Base-by-base conservation (phyloP, 2,113 vertebrate species). In the Eclectus roratus region DNA sequence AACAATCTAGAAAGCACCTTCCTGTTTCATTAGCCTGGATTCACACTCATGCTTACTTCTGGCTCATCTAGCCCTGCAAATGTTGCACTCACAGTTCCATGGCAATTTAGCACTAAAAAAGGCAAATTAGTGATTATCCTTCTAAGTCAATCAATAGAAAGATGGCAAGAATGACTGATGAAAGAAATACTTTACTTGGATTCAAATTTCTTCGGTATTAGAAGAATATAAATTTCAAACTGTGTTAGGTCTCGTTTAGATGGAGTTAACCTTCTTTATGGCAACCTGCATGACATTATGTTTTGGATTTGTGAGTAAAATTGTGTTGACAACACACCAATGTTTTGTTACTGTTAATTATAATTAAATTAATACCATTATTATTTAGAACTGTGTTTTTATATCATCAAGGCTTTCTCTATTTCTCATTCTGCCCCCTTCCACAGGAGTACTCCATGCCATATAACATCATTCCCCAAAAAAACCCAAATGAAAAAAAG, bases 241-340 rank as follows among this genome's bases (percentile, higher is more conserved):
- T 41, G 3, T 65, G 2, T 21, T 72, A 2, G 1, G 9, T 72
- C 52, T 80, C 6, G 6, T 31, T 78, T 73, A 9, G 3, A 60
- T 28, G 25, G 12, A 80, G 14, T 25, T 55, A 43, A 25, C 1
- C 64, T 84, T 65, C 31, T 18, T 72, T 37, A 27, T 29, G 80
- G 29, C 2, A 27, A 72, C 1, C 0, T 4, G 0, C 7, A 29
- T 33, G 16, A 41, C 8, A 41, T n/a, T 49, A 16, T 44, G 37
- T 28, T 89, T 89, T 64, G n/a, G 11, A 86, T 80, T 58, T 60
- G 6, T 80, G 35, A 50, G 19, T 29, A 56, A 83, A 91, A 25
- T 15, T 68, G 13, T 44, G 4, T 29, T 27, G 6, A 49, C n/a
- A 68, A 13, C 0, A 44, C 7, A 76, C 1, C 4, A 66, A 11